phyloP scores from a whole-genome alignment of 2,113 vertebrate genomes.

The Myotis brandtii region DNA sequence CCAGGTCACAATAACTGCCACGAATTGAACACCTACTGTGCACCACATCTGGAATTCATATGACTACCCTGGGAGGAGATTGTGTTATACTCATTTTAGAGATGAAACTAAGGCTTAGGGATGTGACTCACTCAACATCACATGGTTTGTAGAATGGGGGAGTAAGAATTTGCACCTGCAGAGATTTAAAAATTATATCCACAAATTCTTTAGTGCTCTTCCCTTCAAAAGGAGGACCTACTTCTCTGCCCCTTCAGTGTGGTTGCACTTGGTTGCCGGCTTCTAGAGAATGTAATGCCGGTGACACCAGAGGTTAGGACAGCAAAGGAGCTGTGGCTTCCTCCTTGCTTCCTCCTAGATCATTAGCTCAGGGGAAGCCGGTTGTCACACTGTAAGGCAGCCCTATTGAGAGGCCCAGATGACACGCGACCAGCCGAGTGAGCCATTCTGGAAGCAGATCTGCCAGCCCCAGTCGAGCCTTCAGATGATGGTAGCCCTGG shows the following conservation, averaged over 20 bases:
- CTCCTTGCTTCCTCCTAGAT: not conserved
- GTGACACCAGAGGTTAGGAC: not conserved
- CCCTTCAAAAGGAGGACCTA: not conserved
- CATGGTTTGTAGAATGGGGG: not conserved
- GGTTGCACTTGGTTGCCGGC: not conserved
- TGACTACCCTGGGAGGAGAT: not conserved
- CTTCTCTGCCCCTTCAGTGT: not conserved
- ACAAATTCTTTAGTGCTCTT: not conserved
- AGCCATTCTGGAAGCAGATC: not conserved
- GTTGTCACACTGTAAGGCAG: not conserved
- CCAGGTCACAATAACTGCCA: no score
- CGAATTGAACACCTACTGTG: not conserved
- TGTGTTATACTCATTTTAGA: not conserved
- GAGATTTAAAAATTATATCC: not conserved
- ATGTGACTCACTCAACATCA: not conserved
- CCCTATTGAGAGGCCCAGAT: not conserved
- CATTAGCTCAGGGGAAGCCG: not conserved
- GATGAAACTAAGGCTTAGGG: not conserved
- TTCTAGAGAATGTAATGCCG: not conserved
- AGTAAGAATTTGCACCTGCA: not conserved
- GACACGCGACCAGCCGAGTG: not conserved
- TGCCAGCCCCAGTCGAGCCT: not conserved
- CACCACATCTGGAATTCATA: not conserved
- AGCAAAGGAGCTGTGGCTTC: not conserved
- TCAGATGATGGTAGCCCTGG: not conserved